Evolutionary conservation across 2,888 invertebrate genomes (phyloP), one percentile per base, ranked within the genome.

Genomic region (Psococerastis gibbosa): DNA sequence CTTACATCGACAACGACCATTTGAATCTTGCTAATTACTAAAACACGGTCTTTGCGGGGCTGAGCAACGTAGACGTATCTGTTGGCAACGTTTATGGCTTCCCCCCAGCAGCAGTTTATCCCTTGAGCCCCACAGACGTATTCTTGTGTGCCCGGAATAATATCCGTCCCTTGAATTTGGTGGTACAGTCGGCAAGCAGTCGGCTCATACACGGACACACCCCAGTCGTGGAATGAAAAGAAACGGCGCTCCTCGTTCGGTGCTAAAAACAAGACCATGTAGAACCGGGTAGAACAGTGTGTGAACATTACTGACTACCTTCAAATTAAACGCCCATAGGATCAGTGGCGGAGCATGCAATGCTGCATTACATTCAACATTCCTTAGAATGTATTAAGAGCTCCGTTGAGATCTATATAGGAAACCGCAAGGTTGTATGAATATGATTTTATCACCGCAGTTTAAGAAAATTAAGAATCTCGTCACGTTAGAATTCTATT

Each of bases 211-310:
- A 78, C 70, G 2, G 75, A 73, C 52, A 79, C 73, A 20, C 81
- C 81, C 66, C 75, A 71, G 52, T 77, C 75, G 60, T 80, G 78
- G 60, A 80, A 80, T 9, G 78, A 75, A 55, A 79, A 73, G 60
- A 80, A 78, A 51, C 73, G 60, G n/a, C 70, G 62, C 53, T 75
- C 73, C 54, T 73, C 71, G 56, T 66, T 69, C 27, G 68, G 64
- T 1, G 70, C 64, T 46, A 69, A 53, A 57, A 50, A 50, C 48
- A 33, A 45, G 49, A n/a, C n/a, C n/a, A 50, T 15, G 11, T 2
- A 22, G 34, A 42, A 20, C 41, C 27, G 27, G 27, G 6, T 27
- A 27, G 27, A 11, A 27, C 42, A n/a, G 33, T n/a, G n/a, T n/a
- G n/a, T n/a, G n/a, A n/a, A n/a, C n/a, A n/a, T n/a, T n/a, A n/a